phyloP scores from a whole-genome alignment of 1,140 invertebrate species.

The Atta cephalotes region DNA sequence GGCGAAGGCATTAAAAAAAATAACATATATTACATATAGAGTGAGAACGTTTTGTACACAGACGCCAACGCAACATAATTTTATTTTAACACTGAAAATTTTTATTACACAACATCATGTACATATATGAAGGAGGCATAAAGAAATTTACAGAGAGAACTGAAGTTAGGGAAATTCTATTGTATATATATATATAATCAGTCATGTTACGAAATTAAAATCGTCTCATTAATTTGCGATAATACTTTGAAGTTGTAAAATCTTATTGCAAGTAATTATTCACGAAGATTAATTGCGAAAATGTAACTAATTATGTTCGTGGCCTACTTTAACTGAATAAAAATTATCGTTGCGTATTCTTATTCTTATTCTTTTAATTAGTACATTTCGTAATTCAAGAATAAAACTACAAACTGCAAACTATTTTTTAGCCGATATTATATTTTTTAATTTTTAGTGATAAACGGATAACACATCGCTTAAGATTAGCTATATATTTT shows the following conservation, averaged over 20 bases:
- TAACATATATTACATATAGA: too few relatives aligned
- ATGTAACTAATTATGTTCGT: background rate
- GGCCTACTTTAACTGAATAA: background rate
- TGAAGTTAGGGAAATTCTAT: too few relatives aligned
- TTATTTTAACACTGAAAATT: too few relatives aligned
- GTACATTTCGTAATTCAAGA: background rate
- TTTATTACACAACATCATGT: too few relatives aligned
- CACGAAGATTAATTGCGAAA: background rate
- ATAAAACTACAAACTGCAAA: background rate
- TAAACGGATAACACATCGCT: background rate
- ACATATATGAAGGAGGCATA: too few relatives aligned
- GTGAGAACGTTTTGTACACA: too few relatives aligned
- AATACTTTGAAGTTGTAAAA: background rate
- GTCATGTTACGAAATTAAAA: background rate
- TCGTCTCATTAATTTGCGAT: background rate
- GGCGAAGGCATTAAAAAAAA: too few relatives aligned
- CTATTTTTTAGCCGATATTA: background rate
- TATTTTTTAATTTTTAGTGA: too few relatives aligned
- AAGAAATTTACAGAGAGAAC: too few relatives aligned
- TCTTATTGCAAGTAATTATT: background rate
- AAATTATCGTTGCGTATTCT: background rate
- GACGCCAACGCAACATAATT: too few relatives aligned
- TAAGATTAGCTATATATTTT: background rate
- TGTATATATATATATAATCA: too few relatives aligned
- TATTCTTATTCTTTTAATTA: background rate